Percentiles rank a stretch among this genome's conserved stretches.
Conservation (phyloP, 2,888 invertebrate genomes). For the Aphodius sticticus region DNA sequence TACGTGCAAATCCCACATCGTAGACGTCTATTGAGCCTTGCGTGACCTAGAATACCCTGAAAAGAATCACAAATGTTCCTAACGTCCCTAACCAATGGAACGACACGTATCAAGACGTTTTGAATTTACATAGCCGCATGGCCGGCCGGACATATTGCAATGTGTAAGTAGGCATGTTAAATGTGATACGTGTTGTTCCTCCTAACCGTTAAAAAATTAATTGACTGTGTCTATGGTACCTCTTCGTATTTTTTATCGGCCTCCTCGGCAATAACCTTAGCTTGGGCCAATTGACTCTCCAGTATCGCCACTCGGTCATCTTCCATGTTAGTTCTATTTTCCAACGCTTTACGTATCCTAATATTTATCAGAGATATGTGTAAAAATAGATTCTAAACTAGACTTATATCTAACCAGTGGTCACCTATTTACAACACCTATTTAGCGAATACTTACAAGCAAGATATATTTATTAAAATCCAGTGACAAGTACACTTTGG, state of each 20-base stretch:
- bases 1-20: slow-evolving; percentile 21
- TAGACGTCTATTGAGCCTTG: slow-evolving; percentile 21
- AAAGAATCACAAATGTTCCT: slow-evolving; percentile 40
- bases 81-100: slow-evolving; percentile 37
- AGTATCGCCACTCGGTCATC: slow-evolving; percentile 98
- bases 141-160: background rate
- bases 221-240: slow-evolving; percentile 67
- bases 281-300: slow-evolving; percentile 98
- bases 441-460: background rate
- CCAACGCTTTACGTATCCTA: slow-evolving; percentile 98
- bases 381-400: background rate
- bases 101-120: slow-evolving; percentile 13
- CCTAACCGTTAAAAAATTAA: slow-evolving; percentile 35
- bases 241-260: slow-evolving; percentile 99
- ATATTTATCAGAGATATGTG: slow-evolving; percentile 24
- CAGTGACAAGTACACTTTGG: no score
- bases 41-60: slow-evolving; percentile 30
- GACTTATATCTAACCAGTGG: background rate
- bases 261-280: slow-evolving; percentile 99
- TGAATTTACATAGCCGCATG: background rate
- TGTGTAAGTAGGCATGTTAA: background rate
- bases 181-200: slow-evolving; percentile 52
- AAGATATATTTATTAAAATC: no score
- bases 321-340: slow-evolving; percentile 99
- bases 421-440: background rate